Evolutionary conservation across 2,888 invertebrate species (phyloP).

Genomic region (Pinctada fucata): DNA sequence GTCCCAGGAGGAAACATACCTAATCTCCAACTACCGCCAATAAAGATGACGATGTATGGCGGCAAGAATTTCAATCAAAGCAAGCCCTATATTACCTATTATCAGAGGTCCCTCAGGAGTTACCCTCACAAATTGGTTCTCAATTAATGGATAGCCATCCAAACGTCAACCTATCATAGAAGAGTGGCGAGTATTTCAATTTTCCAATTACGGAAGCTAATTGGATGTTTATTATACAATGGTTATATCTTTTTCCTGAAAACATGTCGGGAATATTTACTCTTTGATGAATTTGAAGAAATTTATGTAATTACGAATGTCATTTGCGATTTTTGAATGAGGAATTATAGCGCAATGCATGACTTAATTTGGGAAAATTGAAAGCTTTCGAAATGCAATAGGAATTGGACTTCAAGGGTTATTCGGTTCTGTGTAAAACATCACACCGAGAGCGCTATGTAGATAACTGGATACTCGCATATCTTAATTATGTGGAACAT

Average conservation of each 20-base stretch:
- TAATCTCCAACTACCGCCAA: conserved; percentile 19
- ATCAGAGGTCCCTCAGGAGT: conserved; percentile 24
- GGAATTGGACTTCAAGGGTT: too few species aligned
- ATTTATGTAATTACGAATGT: background rate
- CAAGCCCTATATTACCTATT: conserved; percentile 42
- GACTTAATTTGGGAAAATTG: too few species aligned
- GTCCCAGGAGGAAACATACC: background rate
- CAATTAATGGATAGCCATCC: conserved; percentile 39
- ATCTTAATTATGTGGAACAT: too few species aligned
- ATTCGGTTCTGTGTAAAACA: too few species aligned
- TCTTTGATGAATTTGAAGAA: background rate
- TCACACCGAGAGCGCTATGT: too few species aligned
- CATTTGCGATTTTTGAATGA: background rate
- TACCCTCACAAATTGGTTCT: conserved; percentile 42
- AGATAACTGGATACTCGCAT: too few species aligned
- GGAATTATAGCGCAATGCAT: too few species aligned
- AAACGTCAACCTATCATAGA: conserved; percentile 33
- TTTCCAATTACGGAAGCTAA: conserved; percentile 17
- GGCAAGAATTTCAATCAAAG: conserved; percentile 39
- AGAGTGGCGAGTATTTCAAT: background rate
- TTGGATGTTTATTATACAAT: background rate
- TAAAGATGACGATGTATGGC: conserved; percentile 29
- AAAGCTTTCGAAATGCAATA: too few species aligned
- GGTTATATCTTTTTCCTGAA: background rate
- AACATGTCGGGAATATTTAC: background rate